Evolutionary conservation across 2,888 invertebrate species (phyloP).

Genomic region (Metalampra italica): DNA sequence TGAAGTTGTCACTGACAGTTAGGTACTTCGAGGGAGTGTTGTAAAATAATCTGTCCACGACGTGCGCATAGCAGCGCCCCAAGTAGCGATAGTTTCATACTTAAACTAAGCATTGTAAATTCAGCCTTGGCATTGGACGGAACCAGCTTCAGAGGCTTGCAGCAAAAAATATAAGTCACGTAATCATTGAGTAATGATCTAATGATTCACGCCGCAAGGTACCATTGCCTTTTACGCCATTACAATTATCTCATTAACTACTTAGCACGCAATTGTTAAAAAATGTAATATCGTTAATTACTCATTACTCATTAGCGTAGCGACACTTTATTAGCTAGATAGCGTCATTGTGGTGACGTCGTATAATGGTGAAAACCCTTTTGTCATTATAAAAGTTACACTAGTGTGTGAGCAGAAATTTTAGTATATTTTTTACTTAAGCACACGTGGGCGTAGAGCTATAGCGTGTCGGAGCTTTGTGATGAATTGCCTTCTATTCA

Average conservation of each 20-base stretch:
- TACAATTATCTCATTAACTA: constrained; percentile 7
- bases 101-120: too few species aligned
- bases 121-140: constrained; percentile 10
- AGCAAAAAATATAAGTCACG: constrained; percentile 33
- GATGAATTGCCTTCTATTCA: constrained; percentile 3
- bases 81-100: too few species aligned
- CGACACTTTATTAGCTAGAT: too few species aligned
- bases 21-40: not conserved
- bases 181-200: constrained; percentile 34
- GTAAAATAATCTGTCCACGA: not conserved
- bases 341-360: too few species aligned
- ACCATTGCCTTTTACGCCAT: constrained; percentile 6
- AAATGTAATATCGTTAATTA: not conserved
- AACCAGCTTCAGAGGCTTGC: constrained; percentile 23
- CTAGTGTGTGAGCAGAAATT: too few species aligned
- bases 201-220: constrained; percentile 29
- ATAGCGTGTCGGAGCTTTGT: not conserved
- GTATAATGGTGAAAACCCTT: too few species aligned
- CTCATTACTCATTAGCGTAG: not conserved
- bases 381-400: too few species aligned
- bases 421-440: too few species aligned
- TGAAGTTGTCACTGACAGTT: too few species aligned
- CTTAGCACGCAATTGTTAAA: not conserved
- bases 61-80: too few species aligned
- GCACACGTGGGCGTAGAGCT: too few species aligned